phyloP scores from a whole-genome alignment of 2,888 invertebrate species.

The Xestia c-nigrum region DNA sequence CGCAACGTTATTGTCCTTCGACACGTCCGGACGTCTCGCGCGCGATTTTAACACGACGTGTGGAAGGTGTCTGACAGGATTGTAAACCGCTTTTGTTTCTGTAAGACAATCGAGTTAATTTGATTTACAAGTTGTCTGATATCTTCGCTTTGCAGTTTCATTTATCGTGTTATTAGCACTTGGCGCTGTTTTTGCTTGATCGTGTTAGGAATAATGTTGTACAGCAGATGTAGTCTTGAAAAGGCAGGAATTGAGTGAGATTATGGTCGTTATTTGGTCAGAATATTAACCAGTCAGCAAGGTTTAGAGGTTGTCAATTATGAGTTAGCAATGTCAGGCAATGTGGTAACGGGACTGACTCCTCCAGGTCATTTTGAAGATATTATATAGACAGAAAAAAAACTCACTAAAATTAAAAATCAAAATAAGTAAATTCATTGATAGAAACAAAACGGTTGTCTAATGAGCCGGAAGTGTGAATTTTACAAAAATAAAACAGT shows the following conservation, averaged over 20 bases:
- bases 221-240: not conserved
- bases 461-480: too few relatives aligned
- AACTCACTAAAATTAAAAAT: too few relatives aligned
- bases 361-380: not conserved
- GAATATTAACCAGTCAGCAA: not conserved
- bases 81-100: slow-evolving; percentile 22
- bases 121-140: slow-evolving; percentile 27
- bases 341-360: not conserved
- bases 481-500: too few relatives aligned
- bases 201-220: not conserved
- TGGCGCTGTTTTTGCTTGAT: slow-evolving; percentile 4
- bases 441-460: too few relatives aligned
- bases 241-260: not conserved
- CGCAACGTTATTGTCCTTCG: slow-evolving; percentile 30
- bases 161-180: slow-evolving; percentile 25
- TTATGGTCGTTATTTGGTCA: not conserved
- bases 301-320: not conserved
- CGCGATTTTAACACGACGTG: slow-evolving; percentile 19
- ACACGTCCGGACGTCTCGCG: slow-evolving; percentile 37
- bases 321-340: not conserved
- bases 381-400: not conserved
- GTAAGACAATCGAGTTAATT: slow-evolving; percentile 9
- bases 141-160: slow-evolving; percentile 11
- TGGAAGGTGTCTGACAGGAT: slow-evolving; percentile 12
- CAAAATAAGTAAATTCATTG: too few relatives aligned